These are phyloP conservation scores for Idris sp. DNA, from an alignment of 1,140 invertebrate genomes.

Conservation along the genomic window DNA sequence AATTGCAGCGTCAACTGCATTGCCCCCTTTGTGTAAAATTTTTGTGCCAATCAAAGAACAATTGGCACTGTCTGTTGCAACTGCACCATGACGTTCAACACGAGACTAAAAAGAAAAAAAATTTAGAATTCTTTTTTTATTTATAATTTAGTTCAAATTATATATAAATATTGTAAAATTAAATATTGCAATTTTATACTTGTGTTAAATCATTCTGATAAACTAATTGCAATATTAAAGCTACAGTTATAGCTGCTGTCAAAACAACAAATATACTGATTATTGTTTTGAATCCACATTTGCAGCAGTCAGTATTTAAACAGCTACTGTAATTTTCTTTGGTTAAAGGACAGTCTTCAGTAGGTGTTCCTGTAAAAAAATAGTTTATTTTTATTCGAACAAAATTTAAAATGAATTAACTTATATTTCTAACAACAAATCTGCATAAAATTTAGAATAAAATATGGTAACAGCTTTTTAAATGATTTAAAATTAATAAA, in stretches of 20 bases:
- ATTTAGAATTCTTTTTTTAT: slow-evolving; percentile 4
- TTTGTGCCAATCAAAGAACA: slow-evolving; percentile 86
- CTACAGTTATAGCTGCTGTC: slow-evolving; percentile 82
- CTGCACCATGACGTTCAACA: slow-evolving; percentile 83
- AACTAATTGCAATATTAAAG: slow-evolving; percentile 83
- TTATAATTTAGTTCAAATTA: neutral
- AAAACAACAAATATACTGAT: slow-evolving; percentile 78
- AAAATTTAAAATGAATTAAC: no score
- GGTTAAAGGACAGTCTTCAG: slow-evolving; percentile 73
- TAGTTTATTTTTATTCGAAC: neutral
- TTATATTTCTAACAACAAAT: no score
- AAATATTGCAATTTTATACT: no score
- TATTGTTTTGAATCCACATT: slow-evolving; percentile 78
- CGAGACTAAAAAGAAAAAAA: slow-evolving; percentile 50
- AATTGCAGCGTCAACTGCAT: slow-evolving; percentile 84
- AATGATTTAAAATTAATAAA: no score
- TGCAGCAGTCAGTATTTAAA: slow-evolving; percentile 69
- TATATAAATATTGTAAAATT: slow-evolving; percentile 5
- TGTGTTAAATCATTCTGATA: slow-evolving; percentile 81
- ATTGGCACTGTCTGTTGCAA: slow-evolving; percentile 84
- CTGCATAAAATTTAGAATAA: no score
- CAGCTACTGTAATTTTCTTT: slow-evolving; percentile 65
- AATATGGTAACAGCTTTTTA: no score
- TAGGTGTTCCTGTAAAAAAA: slow-evolving; percentile 60
- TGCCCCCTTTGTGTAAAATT: slow-evolving; percentile 83